Base-by-base conservation (phyloP, 1,140 invertebrate species). In the Macrocentrus cingulum region DNA sequence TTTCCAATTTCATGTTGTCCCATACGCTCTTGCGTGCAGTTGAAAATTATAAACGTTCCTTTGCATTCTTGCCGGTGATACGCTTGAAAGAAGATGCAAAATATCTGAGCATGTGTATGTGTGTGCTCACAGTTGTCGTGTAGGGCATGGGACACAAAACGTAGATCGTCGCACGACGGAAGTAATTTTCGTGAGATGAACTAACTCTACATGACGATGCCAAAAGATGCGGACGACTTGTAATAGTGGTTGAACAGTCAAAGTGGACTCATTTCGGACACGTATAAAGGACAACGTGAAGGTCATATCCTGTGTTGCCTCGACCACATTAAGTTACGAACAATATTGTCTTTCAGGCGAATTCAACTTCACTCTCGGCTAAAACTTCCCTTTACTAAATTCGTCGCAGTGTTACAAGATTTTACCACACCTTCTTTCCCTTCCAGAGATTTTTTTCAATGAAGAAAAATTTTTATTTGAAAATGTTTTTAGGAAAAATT, bases 231-330 rank as follows among this genome's bases (percentile, higher is more conserved):
- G 16, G 11, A 51, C 25, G 15, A 32, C 49, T 73, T 74, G 71
- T 66, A 73, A 76, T 78, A 77, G 73, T 76, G 76, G 70, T 73
- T 77, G 71, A 77, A 75, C 77, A 71, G 77, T 79, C 76, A 80
- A 80, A 80, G 76, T 75, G 74, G 72, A 68, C 71, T 77, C 69
- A 74, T 77, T 78, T 80, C 53, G 72, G 67, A 60, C 15, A 39
- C 29, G 25, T 37, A 7, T 23, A 19, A 61, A 68, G 69, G 69
- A 39, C 36, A 39, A 39, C 64, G 66, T 63, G 60, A 62, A 74
- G 70, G 74, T 80, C 75, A 80, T 80, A 80, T 80, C 77, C 77
- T 79, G 77, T 79, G 66, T 69, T 63, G 3, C 55, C 61, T 62
- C 65, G 60, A 59, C 29, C 23, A 39, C 36, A 39, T 39, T 39